Evolutionary conservation across 1,140 invertebrate genomes (phyloP), one percentile per base, ranked within the genome.

Genomic region (Drosophila triauraria): DNA sequence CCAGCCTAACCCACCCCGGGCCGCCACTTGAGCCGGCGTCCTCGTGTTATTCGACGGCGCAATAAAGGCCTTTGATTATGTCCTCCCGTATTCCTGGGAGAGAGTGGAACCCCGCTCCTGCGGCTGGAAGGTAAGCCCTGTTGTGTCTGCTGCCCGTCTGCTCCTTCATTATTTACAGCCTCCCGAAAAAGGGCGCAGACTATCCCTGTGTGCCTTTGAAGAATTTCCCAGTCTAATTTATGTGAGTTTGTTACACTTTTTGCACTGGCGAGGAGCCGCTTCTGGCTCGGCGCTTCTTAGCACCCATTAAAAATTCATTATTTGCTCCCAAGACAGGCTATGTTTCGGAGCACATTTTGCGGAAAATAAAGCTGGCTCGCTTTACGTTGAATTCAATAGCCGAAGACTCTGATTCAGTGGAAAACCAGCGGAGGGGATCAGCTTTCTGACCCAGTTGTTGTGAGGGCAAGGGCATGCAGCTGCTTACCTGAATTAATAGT

Each of bases 91-190:
- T 75, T 80, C 84, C 84, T 80, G 61, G 61, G 80, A 83, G 84
- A 75, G 50, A 46, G 30, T 40, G 17, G 15, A 32, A 42, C 27
- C 56, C 10, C 17, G 27, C 15, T 40, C 62, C 17, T 20, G 40
- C 17, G 10, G 17, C 20, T 42, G 35, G 54, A 56, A 63, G 32
- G 38, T 46, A 48, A 30, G 38, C 51, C 44, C 53, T 70, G 76
- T 80, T 77, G 84, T 87, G 84, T 90, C 85, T 88, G 85, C 74
- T 61, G 74, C 74, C 48, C 80, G 84, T 88, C 84, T 88, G 81
- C 77, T 81, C 69, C 75, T 88, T 59, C 58, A 84, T 84, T 90
- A 88, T 90, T 90, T 88, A 88, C 84, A 88, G 78, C 81, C 69
- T 84, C 69, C 74, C 74, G 17, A 48, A 75, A 54, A 68, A 9